A percentile compares a stretch with the other conserved stretches of the same genome.
phyloP scores from a whole-genome alignment of 1,140 invertebrate genomes.

The Antheraea mylitta region DNA sequence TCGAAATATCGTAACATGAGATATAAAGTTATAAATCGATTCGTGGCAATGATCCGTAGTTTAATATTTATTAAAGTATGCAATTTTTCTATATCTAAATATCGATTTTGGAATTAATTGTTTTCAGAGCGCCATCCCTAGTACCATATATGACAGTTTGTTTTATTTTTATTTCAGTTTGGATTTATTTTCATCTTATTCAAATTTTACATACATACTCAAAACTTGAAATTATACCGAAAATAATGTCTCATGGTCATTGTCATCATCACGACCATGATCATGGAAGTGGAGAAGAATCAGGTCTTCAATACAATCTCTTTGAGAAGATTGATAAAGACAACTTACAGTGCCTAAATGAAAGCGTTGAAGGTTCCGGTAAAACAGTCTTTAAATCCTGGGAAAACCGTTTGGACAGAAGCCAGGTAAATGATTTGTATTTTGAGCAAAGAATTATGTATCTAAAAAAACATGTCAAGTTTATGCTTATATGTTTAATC shows the following conservation, averaged over 20 bases:
- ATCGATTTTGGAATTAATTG: too few species aligned
- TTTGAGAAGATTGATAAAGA: slow-evolving; percentile 93
- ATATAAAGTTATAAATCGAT: too few species aligned
- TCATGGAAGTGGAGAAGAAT: slow-evolving; percentile 84
- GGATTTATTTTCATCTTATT: too few species aligned
- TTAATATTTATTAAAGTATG: too few species aligned
- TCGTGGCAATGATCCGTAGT: too few species aligned
- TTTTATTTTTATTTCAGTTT: too few species aligned
- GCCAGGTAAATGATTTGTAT: slow-evolving; percentile 80
- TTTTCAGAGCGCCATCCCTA: too few species aligned
- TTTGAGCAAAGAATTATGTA: neutral
- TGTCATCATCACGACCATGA: slow-evolving; percentile 79
- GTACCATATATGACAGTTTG: too few species aligned
- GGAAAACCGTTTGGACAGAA: slow-evolving; percentile 89
- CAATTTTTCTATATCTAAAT: too few species aligned
- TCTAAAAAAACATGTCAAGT: neutral
- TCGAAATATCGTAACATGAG: too few species aligned
- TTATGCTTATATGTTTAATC: neutral
- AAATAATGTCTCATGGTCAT: slow-evolving; percentile 60
- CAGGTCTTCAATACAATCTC: slow-evolving; percentile 92
- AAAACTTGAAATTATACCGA: slow-evolving; percentile 49
- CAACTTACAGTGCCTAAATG: slow-evolving; percentile 95
- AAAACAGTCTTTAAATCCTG: slow-evolving; percentile 95
- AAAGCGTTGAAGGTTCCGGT: slow-evolving; percentile 90
- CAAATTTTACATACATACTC: too few species aligned